These are phyloP conservation scores for mouse (Mus musculus) DNA, from an alignment of 2,113 vertebrate species.

Conservation along the genomic window DNA sequence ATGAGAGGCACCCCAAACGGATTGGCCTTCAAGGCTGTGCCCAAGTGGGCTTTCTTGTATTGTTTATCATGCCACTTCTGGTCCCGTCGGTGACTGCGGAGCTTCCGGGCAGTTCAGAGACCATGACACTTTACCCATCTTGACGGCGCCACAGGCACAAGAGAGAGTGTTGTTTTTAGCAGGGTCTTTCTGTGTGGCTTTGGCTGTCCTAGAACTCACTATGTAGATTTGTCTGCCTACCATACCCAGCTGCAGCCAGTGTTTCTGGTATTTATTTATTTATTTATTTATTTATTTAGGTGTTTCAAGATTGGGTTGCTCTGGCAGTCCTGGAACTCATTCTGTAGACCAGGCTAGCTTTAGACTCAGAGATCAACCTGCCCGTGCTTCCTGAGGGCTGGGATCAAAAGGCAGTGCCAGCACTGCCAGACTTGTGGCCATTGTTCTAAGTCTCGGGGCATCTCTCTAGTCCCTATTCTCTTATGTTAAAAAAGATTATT, in stretches of 20 bases:
- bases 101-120: too few species aligned
- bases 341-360: background rate
- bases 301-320: background rate
- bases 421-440: background rate
- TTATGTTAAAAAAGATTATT: background rate
- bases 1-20: too few species aligned
- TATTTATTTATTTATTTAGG: background rate
- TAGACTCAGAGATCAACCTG: background rate
- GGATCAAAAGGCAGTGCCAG: background rate
- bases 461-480: background rate
- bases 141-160: too few species aligned
- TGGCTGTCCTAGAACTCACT: background rate
- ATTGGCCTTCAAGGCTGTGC: too few species aligned
- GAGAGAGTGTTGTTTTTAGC: background rate
- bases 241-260: background rate
- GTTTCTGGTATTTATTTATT: background rate
- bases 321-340: background rate
- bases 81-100: too few species aligned
- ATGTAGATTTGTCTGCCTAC: background rate
- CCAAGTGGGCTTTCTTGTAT: too few species aligned
- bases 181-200: background rate
- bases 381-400: background rate
- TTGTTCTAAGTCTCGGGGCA: background rate
- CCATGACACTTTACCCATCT: too few species aligned
- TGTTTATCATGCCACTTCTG: too few species aligned